A percentile compares a stretch with the other conserved stretches of the same genome.
phyloP scores from a whole-genome alignment of 2,113 vertebrate genomes.

The Oenanthe oenanthe region DNA sequence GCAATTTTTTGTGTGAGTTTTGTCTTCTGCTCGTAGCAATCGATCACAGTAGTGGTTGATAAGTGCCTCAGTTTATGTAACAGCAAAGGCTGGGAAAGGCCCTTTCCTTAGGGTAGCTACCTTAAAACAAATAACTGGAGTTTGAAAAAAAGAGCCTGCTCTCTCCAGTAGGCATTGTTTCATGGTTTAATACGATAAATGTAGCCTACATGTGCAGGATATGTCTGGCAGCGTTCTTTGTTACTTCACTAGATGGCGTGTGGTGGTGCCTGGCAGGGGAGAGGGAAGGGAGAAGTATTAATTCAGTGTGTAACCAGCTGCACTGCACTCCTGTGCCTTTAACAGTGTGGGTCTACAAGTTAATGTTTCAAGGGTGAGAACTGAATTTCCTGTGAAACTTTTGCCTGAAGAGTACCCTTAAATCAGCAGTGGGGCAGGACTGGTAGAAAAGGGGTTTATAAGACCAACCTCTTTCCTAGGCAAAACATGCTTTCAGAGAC shows the following conservation, averaged over 20 bases:
- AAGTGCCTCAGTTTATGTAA: background rate
- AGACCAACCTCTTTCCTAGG: background rate
- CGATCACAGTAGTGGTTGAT: background rate
- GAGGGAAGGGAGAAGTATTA: background rate
- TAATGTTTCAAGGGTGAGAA: background rate
- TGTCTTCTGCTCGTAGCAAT: background rate
- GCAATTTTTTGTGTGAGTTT: background rate
- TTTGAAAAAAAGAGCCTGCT: background rate
- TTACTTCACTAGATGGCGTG: conserved; percentile 38
- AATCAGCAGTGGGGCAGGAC: background rate
- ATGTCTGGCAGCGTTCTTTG: background rate
- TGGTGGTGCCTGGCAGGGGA: background rate
- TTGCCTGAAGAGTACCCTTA: background rate
- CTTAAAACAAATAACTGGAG: background rate
- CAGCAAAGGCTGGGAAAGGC: background rate
- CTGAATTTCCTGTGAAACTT: background rate
- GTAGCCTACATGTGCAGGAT: background rate
- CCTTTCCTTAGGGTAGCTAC: background rate
- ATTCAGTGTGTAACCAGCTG: background rate
- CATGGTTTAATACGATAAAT: background rate
- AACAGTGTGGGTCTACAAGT: rapidly evolving
- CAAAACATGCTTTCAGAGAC: background rate
- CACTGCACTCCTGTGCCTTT: background rate
- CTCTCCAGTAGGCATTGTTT: background rate
- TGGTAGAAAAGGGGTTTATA: background rate